Evolutionary conservation across 2,888 invertebrate species (phyloP).

Genomic region (Nomada fucata): DNA sequence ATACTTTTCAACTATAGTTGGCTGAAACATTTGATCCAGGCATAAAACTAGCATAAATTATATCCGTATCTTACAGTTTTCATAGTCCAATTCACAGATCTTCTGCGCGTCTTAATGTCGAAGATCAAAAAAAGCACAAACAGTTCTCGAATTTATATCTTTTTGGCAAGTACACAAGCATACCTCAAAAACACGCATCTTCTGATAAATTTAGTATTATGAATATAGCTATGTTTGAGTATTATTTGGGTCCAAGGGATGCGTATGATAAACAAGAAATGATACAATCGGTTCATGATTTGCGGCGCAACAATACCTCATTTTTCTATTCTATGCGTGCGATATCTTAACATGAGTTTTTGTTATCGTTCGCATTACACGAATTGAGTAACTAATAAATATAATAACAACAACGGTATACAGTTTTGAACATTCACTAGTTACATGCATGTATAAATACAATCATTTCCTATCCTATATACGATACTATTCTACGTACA

Average conservation of each 20-base stretch:
- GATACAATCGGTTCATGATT: slow-evolving; percentile 24
- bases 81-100: not conserved
- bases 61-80: not conserved
- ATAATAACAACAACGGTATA: slow-evolving; percentile 58
- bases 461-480: slow-evolving; percentile 60
- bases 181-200: slow-evolving; percentile 18
- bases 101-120: not conserved
- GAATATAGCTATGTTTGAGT: slow-evolving; percentile 60
- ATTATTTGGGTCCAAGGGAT: slow-evolving; percentile 52
- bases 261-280: slow-evolving; percentile 21
- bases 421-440: slow-evolving; percentile 60
- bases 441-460: slow-evolving; percentile 70
- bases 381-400: slow-evolving; percentile 62
- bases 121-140: not conserved
- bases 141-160: not conserved
- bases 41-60: not conserved
- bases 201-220: slow-evolving; percentile 31
- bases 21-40: not conserved
- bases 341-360: slow-evolving; percentile 24
- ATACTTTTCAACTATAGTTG: not conserved
- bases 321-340: slow-evolving; percentile 25
- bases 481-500: slow-evolving; percentile 50
- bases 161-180: slow-evolving; percentile 20
- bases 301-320: slow-evolving; percentile 17
- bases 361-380: slow-evolving; percentile 38